These are phyloP conservation scores for Anneissia japonica DNA, from an alignment of 35 echinoderm and acorn worm genomes.

Conservation along the genomic window DNA sequence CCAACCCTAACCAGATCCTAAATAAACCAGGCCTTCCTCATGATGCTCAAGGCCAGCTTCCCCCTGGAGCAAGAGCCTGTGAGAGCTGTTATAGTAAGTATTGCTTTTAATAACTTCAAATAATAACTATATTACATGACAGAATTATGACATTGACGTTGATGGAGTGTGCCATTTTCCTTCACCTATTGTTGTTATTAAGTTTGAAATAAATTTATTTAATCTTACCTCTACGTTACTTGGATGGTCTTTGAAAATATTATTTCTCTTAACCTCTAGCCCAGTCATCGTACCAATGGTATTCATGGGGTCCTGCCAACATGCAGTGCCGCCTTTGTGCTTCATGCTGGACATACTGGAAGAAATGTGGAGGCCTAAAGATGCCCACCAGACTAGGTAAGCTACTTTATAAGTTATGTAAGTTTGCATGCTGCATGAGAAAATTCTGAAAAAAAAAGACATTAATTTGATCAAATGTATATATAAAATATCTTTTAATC, in stretches of 20 bases:
- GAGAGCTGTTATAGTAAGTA: conserved; percentile 97
- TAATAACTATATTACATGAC: too few species aligned
- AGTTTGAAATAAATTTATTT: too few species aligned
- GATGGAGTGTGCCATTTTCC: too few species aligned
- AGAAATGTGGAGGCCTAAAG: conserved; percentile 97
- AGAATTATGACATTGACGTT: too few species aligned
- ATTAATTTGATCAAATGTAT: too few species aligned
- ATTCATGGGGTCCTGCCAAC: conserved; percentile 99
- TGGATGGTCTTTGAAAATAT: too few species aligned
- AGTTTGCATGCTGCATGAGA: background rate
- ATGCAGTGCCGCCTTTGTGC: conserved; percentile 99
- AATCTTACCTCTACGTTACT: too few species aligned
- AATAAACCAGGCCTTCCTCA: conserved; percentile 30
- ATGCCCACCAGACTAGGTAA: conserved; percentile 95
- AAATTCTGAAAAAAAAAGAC: background rate
- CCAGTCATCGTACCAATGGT: conserved; percentile 94
- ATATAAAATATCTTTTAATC: too few species aligned
- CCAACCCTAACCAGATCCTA: conserved; percentile 87
- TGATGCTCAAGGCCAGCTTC: conserved; percentile 29
- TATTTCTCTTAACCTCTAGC: conserved; percentile 39
- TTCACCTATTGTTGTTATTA: too few species aligned
- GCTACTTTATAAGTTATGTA: background rate
- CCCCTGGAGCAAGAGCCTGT: conserved; percentile 84
- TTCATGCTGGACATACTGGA: conserved; percentile 98
- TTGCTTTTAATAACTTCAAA: too few species aligned